Evolutionary conservation across 2,797 vertebrate species (phyloP).

Genomic region (Neosilurus hyrtlii): DNA sequence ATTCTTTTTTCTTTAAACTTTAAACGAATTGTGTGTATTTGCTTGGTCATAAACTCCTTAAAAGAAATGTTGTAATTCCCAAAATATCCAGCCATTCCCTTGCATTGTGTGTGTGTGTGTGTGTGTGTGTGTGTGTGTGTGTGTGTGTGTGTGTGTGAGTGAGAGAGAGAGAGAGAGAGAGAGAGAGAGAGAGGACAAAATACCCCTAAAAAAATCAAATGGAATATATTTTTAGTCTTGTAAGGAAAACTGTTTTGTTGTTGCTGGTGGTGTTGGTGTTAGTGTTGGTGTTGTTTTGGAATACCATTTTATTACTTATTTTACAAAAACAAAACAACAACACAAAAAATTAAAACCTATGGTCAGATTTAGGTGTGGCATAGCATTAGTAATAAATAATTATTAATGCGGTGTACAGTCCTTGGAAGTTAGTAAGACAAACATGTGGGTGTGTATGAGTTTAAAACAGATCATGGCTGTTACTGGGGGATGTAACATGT

Average conservation of each 20-base stretch:
- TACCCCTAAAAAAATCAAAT: background rate
- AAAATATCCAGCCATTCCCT: slow-evolving; percentile 36
- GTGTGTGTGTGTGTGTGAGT: background rate
- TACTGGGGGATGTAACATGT: slow-evolving; percentile 62
- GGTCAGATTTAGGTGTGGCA: background rate
- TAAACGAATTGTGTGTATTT: background rate
- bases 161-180: too few relatives aligned
- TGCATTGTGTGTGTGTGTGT: slow-evolving; percentile 1
- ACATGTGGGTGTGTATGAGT: slow-evolving; percentile 42
- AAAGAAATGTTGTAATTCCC: slow-evolving; percentile 47
- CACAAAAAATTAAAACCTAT: background rate
- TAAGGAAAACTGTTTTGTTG: background rate
- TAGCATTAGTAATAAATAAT: background rate
- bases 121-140: background rate
- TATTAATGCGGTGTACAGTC: background rate
- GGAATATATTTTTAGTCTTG: background rate
- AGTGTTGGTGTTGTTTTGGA: too few relatives aligned
- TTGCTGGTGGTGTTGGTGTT: too few relatives aligned
- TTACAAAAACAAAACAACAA: too few relatives aligned
- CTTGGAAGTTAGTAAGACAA: background rate
- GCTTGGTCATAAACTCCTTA: slow-evolving; percentile 42
- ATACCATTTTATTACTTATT: background rate
- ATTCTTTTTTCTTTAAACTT: background rate
- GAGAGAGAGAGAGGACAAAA: background rate
- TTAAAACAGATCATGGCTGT: slow-evolving; percentile 53